Base-by-base conservation (phyloP, 2,888 invertebrate species). In the Aporophyla lueneburgensis region DNA sequence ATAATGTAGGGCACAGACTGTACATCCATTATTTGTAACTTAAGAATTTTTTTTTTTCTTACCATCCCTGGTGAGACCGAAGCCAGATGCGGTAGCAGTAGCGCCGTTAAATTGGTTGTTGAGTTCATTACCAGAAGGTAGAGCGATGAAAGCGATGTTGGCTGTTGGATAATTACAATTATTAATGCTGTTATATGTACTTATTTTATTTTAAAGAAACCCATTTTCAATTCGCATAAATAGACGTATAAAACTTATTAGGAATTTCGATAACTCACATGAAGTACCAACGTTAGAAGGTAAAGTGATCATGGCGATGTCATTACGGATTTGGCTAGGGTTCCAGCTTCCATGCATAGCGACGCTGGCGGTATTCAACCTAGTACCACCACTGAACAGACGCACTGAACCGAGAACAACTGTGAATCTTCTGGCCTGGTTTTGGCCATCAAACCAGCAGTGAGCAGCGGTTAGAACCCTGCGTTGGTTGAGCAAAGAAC, bases 261-360 rank as follows among this genome's bases (percentile, higher is more conserved):
- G 9, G 9, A 9, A 43, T 9, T 43, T 43, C 43, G 9, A 43
- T 43, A 9, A 9, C 90, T 87, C 76, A 93, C 93, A 75, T 51
- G 89, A 86, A 0, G 85, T 62, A 12, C 72, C 0, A 2, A 92
- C 88, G 5, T 61, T 0, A 2, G 5, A 56, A 1, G 89, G 83
- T 33, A 94, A 70, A 33, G 79, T 85, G 54, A 93, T 87, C 0
- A 94, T 78, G 49, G 91, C 94, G n/a, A 95, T 81, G 71, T 95
- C 95, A 75, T 95, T 93, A 46, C 92, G 89, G 40, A 82, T 80
- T 4, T 87, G 73, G 0, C 7, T 0, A 0, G 94, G 93, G 14
- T 46, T 74, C 93, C 93, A 95, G 74, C 80, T 88, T 5, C 87
- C 86, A 73, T 95, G 95, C 77, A 86, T 78, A 7, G 77, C 81